Evolutionary conservation across 53 echinoderm and acorn worm genomes (phyloP), one percentile per base, ranked within the genome.

Genomic region (Henricia sp.): DNA sequence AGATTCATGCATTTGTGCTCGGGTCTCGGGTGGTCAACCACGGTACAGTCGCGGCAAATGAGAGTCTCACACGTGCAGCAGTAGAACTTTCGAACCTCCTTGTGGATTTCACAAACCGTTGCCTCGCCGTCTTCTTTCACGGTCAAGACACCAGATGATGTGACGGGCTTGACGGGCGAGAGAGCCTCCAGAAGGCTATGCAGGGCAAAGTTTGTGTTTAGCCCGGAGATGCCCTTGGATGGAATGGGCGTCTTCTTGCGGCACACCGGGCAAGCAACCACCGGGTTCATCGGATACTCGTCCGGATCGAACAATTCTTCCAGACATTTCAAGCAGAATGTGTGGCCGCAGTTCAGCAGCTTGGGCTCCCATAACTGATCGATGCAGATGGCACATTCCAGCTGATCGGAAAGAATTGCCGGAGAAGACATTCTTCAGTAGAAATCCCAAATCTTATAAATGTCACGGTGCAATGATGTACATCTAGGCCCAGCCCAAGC

Each of bases 1-100:
- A 85, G 60, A 71, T 85, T 73, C 21, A 73, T 73, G 43, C 74
- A 85, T 35, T 85, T 62, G 62, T 85, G 85, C 46, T 59, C 72
- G 9, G 85, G 85, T 62, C 85, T 72, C 3, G 85, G 85, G 56
- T 85, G 85, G 28, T 85, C 85, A 34, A 85, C 73, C 19, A 85
- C 85, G 4, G 85, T 85, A 39, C 85, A 85, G 60, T 85, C 85
- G 33, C 85, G 72, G 64, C 85, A 85, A 3, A 85, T 85, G 33
- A 73, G 72, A 52, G 73, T 59, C 59, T 73, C 73, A 60, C 85
- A 85, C 1, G 72, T 54, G 10, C 52, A 50, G 37, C 85, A 85
- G 63, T 72, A 85, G 48, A 72, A 85, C 34, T 73, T 72, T 64
- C 33, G 59, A 6, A 38, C 40, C 64, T 85, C 85, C 24, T 73